These are phyloP conservation scores for Psittacula derbiana DNA, from an alignment of 2,797 vertebrate genomes.

Conservation along the genomic window DNA sequence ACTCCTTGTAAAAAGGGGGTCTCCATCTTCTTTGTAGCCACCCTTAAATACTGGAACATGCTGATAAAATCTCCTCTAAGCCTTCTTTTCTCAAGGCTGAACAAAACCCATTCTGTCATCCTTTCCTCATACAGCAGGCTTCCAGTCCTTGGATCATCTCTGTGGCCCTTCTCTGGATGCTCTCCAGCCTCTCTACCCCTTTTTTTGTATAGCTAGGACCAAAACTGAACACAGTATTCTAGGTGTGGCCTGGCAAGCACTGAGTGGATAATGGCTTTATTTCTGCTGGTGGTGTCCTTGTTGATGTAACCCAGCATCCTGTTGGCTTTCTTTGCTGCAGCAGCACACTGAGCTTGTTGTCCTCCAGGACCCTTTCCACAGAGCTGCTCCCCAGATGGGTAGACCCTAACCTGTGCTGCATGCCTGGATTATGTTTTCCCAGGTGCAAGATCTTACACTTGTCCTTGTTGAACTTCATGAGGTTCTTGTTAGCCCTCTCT, in stretches of 20 bases:
- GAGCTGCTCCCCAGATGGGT: background rate
- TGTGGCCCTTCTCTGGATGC: background rate
- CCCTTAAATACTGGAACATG: background rate
- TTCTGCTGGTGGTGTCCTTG: background rate
- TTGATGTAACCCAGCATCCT: background rate
- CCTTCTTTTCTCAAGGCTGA: background rate
- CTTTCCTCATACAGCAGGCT: background rate
- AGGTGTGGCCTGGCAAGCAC: background rate
- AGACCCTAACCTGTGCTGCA: no score
- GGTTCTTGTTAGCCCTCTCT: background rate
- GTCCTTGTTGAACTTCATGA: background rate
- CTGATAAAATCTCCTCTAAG: background rate
- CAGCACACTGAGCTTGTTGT: background rate
- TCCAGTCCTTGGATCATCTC: background rate
- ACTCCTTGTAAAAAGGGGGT: background rate
- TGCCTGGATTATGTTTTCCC: background rate
- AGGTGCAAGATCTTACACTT: background rate
- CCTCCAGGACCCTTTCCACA: background rate
- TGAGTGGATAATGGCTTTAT: background rate
- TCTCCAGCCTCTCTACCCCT: background rate
- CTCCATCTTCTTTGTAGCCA: background rate
- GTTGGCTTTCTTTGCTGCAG: background rate
- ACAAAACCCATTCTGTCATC: background rate
- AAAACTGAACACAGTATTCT: background rate
- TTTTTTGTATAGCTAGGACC: background rate